Conservation (phyloP, 2,888 invertebrate species). For the Hirtodrosophila cameraria region DNA sequence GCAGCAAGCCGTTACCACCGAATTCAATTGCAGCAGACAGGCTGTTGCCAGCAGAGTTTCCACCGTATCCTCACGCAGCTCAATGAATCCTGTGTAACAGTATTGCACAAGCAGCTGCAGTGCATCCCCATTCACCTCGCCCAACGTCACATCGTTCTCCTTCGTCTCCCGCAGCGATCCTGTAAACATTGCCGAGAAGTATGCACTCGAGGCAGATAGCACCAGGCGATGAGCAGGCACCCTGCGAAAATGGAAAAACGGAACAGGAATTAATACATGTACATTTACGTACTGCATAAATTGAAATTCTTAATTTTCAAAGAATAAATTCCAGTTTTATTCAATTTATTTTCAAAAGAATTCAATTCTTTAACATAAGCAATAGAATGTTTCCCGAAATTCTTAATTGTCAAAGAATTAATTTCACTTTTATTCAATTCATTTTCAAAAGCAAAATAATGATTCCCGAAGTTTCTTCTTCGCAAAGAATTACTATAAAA, state of each 20-base stretch:
- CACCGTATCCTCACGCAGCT: slow-evolving; percentile 95
- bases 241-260: slow-evolving; percentile 80
- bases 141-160: slow-evolving; percentile 92
- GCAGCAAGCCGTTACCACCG: slow-evolving; percentile 95
- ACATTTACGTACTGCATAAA: no score
- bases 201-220: slow-evolving; percentile 95
- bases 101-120: slow-evolving; percentile 93
- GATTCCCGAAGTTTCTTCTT: no score
- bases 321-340: no score
- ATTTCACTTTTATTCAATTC: no score
- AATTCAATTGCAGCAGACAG: slow-evolving; percentile 92
- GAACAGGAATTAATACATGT: no score
- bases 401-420: no score
- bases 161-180: slow-evolving; percentile 93
- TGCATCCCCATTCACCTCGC: slow-evolving; percentile 93
- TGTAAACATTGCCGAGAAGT: slow-evolving; percentile 98
- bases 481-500: no score
- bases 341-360: no score
- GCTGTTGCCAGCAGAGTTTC: slow-evolving; percentile 95
- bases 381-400: no score
- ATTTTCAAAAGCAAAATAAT: no score
- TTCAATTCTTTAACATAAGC: no score
- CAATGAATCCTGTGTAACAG: slow-evolving; percentile 92
- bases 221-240: slow-evolving; percentile 94
- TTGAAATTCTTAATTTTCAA: no score